Evolutionary conservation across 2,888 invertebrate species (phyloP), one percentile per base, ranked within the genome.

Genomic region (Bellardia pandia): DNA sequence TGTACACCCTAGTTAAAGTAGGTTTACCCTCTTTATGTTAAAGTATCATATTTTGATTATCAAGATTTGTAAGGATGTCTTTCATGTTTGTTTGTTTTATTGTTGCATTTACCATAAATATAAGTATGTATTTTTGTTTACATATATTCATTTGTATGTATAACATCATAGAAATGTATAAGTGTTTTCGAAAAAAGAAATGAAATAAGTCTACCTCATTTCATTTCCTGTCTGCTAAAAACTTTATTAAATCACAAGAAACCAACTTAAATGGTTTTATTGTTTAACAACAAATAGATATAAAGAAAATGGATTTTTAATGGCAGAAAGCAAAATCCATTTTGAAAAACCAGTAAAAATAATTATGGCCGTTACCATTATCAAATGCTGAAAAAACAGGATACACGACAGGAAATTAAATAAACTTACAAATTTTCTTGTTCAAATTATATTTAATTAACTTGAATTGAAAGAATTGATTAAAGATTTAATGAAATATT

Each of bases 31-130:
- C 37, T 48, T 48, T 48, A 48, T 23, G 40, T 64, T 64, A 37
- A 64, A 64, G 40, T 64, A 40, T 64, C 62, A 40, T n/a, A 64
- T 3, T n/a, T 64, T 69, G 51, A 33, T 69, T 51, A 51, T n/a
- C 51, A 51, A 30, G 51, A 51, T 33, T 33, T 51, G n/a, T 48
- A 9, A 69, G 23, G 45, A 66, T 42, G 23, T 30, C 23, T 16
- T 30, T 48, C 7, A 45, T 37, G 6, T 64, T 45, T n/a, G n/a
- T 8, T 45, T 42, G 9, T 66, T 40, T 13, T 66, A 0, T 42
- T 16, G 45, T 23, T 51, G n/a, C 11, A n/a, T 14, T 51, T 51
- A 14, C 51, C n/a, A n/a, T n/a, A n/a, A 6, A n/a, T 51, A 14
- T 51, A 51, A 51, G 2, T 51, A n/a, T 51, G 4, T 51, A 3